Evolutionary conservation across 2,797 vertebrate genomes (phyloP), one percentile per base, ranked within the genome.

Genomic region (Syndactyla subalaris): DNA sequence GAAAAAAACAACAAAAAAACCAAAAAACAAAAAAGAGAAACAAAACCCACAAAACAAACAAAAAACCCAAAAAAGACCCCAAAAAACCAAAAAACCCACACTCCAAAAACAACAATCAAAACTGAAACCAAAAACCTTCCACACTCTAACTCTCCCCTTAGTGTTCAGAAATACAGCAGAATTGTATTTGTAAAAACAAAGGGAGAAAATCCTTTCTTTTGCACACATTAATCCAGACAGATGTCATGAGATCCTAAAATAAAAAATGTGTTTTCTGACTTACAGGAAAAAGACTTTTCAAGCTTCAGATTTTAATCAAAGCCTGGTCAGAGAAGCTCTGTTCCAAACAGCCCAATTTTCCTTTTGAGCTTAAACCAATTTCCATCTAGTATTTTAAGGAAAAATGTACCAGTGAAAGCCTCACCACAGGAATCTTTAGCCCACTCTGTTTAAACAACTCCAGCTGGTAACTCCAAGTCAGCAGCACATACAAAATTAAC

Each of bases 381-480:
- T 89, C 78, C 63, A 79, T 45, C 39, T 20, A 87, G 59, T 41
- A 70, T 81, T 94, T 86, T 70, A 88, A 59, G 19, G 34, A 66
- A 88, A 93, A 87, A 94, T 32, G 76, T 52, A 70, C 83, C 83
- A 93, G 51, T 10, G 48, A 87, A 78, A 86, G 66, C 63, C 66
- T 95, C 59, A 76, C 92, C 90, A 85, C 77, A 93, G 85, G 86
- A 95, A 92, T 95, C 51, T 78, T 66, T 14, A 66, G 73, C 46
- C 61, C 62, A 39, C 76, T 39, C 29, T 24, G n/a, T 86, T 90
- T 86, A 92, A 95, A 88, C 79, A 84, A 26, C 29, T 88, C 62
- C 88, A 93, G 88, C 89, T 88, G 85, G 51, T 61, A 43, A 65
- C 43, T 48, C 39, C 58, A 39, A 78, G 79, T 21, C 82, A 84